Evolutionary conservation across 2,113 vertebrate genomes (phyloP).

Genomic region (Cariama cristata): DNA sequence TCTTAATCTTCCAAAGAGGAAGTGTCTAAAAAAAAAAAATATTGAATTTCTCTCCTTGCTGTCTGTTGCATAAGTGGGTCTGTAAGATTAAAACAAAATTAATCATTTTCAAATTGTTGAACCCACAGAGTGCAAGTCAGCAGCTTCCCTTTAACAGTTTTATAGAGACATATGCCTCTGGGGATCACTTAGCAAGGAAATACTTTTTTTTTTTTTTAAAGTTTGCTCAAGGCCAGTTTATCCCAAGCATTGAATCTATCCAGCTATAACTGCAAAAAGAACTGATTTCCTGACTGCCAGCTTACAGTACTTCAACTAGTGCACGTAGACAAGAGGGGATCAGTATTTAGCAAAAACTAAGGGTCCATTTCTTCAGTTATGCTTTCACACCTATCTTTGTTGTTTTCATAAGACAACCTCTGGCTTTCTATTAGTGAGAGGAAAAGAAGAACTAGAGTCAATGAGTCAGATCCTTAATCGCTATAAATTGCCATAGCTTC

Average conservation of each 20-base stretch:
- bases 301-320: background rate
- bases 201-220: background rate
- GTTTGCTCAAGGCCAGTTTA: conserved; percentile 29
- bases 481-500: background rate
- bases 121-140: conserved; percentile 26
- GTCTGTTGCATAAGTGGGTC: conserved; percentile 35
- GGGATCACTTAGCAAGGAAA: conserved; percentile 56
- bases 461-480: background rate
- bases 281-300: background rate
- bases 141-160: conserved; percentile 29
- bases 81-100: conserved; percentile 47
- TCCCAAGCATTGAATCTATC: conserved; percentile 8
- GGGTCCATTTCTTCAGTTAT: background rate
- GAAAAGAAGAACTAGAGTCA: background rate
- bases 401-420: background rate
- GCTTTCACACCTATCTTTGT: background rate
- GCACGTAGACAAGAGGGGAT: background rate
- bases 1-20: conserved; percentile 46
- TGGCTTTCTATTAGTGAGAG: background rate
- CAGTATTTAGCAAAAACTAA: background rate
- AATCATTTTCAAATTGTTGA: conserved; percentile 39
- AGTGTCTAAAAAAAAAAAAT: background rate
- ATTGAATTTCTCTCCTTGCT: background rate
- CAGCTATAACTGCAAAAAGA: conserved; percentile 10
- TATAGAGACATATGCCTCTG: conserved; percentile 27